Evolutionary conservation across 2,797 vertebrate genomes (phyloP), one percentile per base, ranked within the genome.

Genomic region (Enteromius unitaeniatus): DNA sequence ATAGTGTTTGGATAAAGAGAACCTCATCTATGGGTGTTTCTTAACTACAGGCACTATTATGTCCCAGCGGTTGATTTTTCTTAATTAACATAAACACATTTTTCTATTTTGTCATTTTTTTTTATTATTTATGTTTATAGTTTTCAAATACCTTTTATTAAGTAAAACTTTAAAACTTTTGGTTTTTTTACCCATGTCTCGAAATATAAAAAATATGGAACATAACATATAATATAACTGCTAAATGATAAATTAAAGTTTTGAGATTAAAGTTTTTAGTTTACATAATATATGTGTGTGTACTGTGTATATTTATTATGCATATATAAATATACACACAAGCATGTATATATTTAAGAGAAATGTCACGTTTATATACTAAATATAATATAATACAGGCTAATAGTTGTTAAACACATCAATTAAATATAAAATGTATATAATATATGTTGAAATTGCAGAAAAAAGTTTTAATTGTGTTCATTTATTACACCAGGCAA

Each of bases 1-100:
- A 80, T 64, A 83, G 62, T 74, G 60, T 21, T 86, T 55, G 60
- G 40, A 78, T 62, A 82, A 37, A 86, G 21, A 75, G 6, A 85
- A 64, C 28, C 58, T 37, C 21, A 68, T 85, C 85, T 42, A 60
- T 34, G 51, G 82, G 51, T 47, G 65, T 83, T 45, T 78, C 26
- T 78, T 83, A 83, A 47, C 51, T 83, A 69, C 21, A 19, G 31
- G 47, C 80, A 37, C 34, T 49, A 49, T 64, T 40, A 26, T 40
- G 28, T 40, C 9, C 60, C 72, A 74, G 10, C 0, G 1, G 42
- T 17, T 51, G 15, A 67, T 67, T 14, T 37, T 15, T 40, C 37
- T 72, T 31, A 0, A 58, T 5, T 28, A 14, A 78, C 21, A 65
- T 23, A 78, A 42, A 60, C 37, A 62, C 40, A 28, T 58, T 60